phyloP scores from a whole-genome alignment of 2,113 vertebrate genomes.

The Mesembrinibis cayennensis region DNA sequence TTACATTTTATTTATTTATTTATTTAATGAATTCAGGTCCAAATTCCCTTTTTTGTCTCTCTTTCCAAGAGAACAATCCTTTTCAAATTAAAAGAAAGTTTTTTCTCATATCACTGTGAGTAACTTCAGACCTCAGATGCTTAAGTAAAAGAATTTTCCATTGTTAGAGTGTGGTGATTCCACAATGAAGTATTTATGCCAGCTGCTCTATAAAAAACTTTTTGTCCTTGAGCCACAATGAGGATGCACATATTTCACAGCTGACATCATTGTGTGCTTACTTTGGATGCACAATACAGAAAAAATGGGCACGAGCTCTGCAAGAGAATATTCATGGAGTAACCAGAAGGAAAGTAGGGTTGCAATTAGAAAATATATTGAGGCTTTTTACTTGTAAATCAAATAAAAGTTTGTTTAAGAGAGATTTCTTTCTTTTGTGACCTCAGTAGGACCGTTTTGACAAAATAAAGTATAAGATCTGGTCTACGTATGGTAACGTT shows the following conservation, averaged over 20 bases:
- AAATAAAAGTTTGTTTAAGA: not conserved
- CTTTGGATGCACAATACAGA: not conserved
- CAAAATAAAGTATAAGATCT: not conserved
- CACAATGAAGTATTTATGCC: not conserved
- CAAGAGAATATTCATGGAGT: not conserved
- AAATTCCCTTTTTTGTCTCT: not conserved
- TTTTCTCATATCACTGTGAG: not conserved
- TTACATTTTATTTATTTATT: not conserved
- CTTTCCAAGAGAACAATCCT: not conserved
- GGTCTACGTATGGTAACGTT: not conserved
- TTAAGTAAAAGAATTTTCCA: not conserved
- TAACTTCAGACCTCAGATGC: not conserved
- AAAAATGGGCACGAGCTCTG: not conserved
- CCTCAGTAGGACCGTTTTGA: not conserved
- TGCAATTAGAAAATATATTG: not conserved
- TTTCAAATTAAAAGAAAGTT: not conserved
- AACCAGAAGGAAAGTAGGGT: not conserved
- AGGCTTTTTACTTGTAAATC: not conserved
- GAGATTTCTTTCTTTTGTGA: not conserved
- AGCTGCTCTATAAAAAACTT: not conserved
- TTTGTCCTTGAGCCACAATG: not conserved
- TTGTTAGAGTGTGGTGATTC: not conserved
- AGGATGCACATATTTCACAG: not conserved
- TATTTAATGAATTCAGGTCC: not conserved
- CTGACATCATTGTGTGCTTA: not conserved